Percentiles rank a stretch among this genome's conserved stretches.
phyloP scores from a whole-genome alignment of 1,140 invertebrate genomes.

The Antheraea mylitta region DNA sequence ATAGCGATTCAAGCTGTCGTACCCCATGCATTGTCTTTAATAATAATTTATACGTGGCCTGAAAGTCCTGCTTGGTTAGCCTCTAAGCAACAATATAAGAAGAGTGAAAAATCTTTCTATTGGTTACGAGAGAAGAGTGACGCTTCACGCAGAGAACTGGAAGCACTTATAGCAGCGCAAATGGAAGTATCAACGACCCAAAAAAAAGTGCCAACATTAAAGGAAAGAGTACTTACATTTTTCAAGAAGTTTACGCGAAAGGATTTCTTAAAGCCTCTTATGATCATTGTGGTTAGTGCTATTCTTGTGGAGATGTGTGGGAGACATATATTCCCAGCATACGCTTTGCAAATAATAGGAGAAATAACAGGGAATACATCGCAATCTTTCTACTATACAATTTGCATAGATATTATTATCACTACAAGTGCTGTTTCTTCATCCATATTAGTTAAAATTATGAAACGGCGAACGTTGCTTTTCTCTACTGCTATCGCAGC shows the following conservation, averaged over 20 bases:
- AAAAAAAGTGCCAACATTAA: constrained; percentile 7
- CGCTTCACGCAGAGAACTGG: constrained; percentile 39
- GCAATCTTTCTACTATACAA: constrained; percentile 53
- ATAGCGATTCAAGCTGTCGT: constrained; percentile 40
- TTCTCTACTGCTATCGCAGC: constrained; percentile 47
- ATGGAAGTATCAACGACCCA: constrained; percentile 25
- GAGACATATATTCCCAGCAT: constrained; percentile 60
- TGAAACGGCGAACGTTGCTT: constrained; percentile 49
- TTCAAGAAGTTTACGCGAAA: constrained; percentile 48
- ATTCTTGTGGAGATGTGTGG: constrained; percentile 52
- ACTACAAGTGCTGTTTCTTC: constrained; percentile 49
- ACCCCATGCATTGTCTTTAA: constrained; percentile 34
- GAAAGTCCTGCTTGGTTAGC: constrained; percentile 50
- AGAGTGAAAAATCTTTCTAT: constrained; percentile 46
- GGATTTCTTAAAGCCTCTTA: constrained; percentile 53
- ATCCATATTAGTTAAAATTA: constrained; percentile 46
- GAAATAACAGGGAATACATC: constrained; percentile 44
- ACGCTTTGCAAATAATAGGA: constrained; percentile 50
- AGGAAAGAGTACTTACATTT: constrained; percentile 26
- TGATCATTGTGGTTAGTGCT: constrained; percentile 40
- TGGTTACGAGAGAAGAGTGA: constrained; percentile 47
- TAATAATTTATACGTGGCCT: constrained; percentile 23
- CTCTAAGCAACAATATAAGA: constrained; percentile 14
- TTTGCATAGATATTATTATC: constrained; percentile 58
- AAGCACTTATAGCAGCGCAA: constrained; percentile 44